phyloP scores from a whole-genome alignment of 2,888 invertebrate species.

The Drosophila neotestacea region DNA sequence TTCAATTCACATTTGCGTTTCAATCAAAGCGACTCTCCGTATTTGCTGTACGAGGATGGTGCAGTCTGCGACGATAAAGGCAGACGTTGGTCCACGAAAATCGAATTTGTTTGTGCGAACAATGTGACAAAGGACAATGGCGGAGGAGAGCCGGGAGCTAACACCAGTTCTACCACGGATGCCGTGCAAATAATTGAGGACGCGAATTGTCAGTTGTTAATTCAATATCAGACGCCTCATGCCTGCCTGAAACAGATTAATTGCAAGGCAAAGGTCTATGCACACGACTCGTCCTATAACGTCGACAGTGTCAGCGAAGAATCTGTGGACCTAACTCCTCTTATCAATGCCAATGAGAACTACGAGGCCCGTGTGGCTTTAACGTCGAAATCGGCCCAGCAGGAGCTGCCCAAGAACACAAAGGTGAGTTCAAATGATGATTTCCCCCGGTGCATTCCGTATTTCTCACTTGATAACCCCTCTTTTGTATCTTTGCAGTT shows the following conservation, averaged over 20 bases:
- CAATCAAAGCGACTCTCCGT: constrained; percentile 83
- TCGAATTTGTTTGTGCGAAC: constrained; percentile 85
- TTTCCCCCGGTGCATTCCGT: constrained; percentile 50
- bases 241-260: constrained; percentile 84
- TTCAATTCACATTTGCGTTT: constrained; percentile 82
- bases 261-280: constrained; percentile 80
- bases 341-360: constrained; percentile 84
- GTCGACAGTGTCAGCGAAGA: constrained; percentile 65
- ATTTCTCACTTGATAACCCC: too few relatives aligned
- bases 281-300: constrained; percentile 71
- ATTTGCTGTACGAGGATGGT: constrained; percentile 84
- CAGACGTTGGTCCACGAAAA: constrained; percentile 84
- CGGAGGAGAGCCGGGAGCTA: constrained; percentile 25
- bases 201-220: constrained; percentile 84
- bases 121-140: constrained; percentile 73
- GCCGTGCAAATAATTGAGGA: constrained; percentile 84
- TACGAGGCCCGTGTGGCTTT: constrained; percentile 83
- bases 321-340: constrained; percentile 83
- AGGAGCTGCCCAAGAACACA: constrained; percentile 73
- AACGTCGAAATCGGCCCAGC: constrained; percentile 68
- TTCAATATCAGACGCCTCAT: constrained; percentile 84
- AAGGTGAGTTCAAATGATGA: constrained; percentile 75
- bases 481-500: constrained; percentile 72
- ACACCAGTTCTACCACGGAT: constrained; percentile 23
- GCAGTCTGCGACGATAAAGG: constrained; percentile 58